Conservation (phyloP, 2,888 invertebrate genomes). For the Drosophila longiperda region DNA sequence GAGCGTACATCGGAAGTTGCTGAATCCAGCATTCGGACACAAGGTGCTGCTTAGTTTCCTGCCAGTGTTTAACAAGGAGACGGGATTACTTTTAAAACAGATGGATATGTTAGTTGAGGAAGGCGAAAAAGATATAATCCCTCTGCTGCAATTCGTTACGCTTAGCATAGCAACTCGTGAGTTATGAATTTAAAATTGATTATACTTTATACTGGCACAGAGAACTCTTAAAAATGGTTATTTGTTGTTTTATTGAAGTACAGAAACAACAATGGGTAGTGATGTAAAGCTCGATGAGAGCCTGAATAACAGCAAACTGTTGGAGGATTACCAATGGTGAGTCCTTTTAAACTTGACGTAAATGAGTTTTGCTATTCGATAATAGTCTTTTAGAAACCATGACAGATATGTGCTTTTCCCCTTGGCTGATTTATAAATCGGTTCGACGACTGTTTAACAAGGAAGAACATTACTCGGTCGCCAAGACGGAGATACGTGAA, state of each 20-base stretch:
- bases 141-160: conserved; percentile 74
- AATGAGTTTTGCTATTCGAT: conserved; percentile 41
- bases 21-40: conserved; percentile 83
- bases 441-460: conserved; percentile 65
- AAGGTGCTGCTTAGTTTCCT: conserved; percentile 80
- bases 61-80: conserved; percentile 80
- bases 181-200: conserved; percentile 24
- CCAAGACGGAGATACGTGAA: conserved; percentile 69
- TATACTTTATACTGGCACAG: too few species aligned
- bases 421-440: conserved; percentile 72
- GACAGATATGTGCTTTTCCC: conserved; percentile 81
- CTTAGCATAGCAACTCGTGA: conserved; percentile 80
- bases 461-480: conserved; percentile 60
- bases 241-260: conserved; percentile 4
- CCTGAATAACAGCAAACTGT: conserved; percentile 56
- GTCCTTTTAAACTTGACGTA: conserved; percentile 8
- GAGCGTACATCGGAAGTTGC: conserved; percentile 79
- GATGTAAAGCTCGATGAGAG: conserved; percentile 54
- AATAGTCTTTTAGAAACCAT: conserved; percentile 79
- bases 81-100: conserved; percentile 54
- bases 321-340: conserved; percentile 81
- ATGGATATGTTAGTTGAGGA: conserved; percentile 53
- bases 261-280: conserved; percentile 83
- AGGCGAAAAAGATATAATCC: conserved; percentile 71
- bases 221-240: not conserved